These are phyloP conservation scores for Drosophila mulleri DNA, from an alignment of 2,888 invertebrate genomes.

Conservation along the genomic window DNA sequence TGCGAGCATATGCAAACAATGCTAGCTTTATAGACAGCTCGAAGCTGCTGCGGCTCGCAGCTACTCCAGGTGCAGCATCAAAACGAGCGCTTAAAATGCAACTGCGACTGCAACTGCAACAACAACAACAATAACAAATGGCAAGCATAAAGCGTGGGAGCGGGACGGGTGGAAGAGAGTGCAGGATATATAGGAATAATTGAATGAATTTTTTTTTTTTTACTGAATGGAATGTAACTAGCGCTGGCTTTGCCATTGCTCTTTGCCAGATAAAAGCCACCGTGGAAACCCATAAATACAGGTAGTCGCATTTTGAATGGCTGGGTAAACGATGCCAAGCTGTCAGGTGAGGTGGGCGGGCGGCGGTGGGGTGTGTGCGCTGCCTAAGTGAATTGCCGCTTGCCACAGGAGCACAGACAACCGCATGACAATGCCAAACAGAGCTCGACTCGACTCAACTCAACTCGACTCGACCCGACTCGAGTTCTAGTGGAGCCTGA, in stretches of 20 bases:
- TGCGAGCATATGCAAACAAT: constrained; percentile 76
- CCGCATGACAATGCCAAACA: constrained; percentile 58
- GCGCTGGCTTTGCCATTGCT: constrained; percentile 38
- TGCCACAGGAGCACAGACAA: constrained; percentile 40
- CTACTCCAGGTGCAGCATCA: constrained; percentile 24
- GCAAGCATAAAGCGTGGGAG: constrained; percentile 43
- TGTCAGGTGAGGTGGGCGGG: constrained; percentile 3
- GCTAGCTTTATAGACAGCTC: constrained; percentile 49
- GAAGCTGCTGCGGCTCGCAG: constrained; percentile 42
- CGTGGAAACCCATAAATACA: constrained; percentile 73
- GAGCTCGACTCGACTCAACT: constrained; percentile 27
- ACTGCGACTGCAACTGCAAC: constrained; percentile 22
- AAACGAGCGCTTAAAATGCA: constrained; percentile 65
- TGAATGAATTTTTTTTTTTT: constrained; percentile 78
- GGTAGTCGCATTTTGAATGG: constrained; percentile 71
- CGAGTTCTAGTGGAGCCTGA: constrained; percentile 30
- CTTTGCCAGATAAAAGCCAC: constrained; percentile 71
- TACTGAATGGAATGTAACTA: constrained; percentile 80
- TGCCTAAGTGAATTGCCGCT: constrained; percentile 76
- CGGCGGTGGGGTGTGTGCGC: constrained; percentile 10
- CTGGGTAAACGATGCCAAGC: constrained; percentile 71
- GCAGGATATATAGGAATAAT: constrained; percentile 48
- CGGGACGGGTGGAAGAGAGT: background rate
- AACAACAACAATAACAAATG: constrained; percentile 68
- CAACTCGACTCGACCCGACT: constrained; percentile 31